Conservation (phyloP, 1,140 invertebrate genomes). For the Goniozus legneri region DNA sequence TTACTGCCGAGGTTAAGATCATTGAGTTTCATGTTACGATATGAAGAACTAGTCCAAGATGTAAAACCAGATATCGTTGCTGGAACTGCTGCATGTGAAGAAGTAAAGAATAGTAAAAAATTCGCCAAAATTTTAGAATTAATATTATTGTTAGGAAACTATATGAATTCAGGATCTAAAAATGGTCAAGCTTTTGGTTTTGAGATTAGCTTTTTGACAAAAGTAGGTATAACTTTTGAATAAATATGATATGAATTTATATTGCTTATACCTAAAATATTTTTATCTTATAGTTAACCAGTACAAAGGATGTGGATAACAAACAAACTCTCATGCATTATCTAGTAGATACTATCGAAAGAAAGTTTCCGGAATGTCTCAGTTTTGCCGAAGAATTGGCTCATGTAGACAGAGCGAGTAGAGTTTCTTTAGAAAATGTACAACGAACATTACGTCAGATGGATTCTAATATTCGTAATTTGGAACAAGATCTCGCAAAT, state of each 20-base stretch:
- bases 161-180: slow-evolving; percentile 90
- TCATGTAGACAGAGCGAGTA: slow-evolving; percentile 78
- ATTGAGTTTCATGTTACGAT: slow-evolving; percentile 85
- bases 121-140: slow-evolving; percentile 88
- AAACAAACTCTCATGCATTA: slow-evolving; percentile 92
- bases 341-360: slow-evolving; percentile 83
- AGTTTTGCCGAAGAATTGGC: slow-evolving; percentile 83
- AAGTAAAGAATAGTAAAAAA: slow-evolving; percentile 85
- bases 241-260: not conserved
- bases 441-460: slow-evolving; percentile 83
- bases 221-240: slow-evolving; percentile 59
- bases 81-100: slow-evolving; percentile 92
- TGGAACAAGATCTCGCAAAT: slow-evolving; percentile 86
- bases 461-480: slow-evolving; percentile 78
- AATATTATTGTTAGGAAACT: slow-evolving; percentile 88
- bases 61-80: slow-evolving; percentile 95
- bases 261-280: slow-evolving; percentile 4
- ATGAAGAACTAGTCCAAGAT: slow-evolving; percentile 79
- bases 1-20: slow-evolving; percentile 83
- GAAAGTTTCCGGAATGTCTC: slow-evolving; percentile 80
- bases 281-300: slow-evolving; percentile 65
- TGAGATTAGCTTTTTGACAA: slow-evolving; percentile 93
- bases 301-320: slow-evolving; percentile 92
- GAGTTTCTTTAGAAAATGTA: slow-evolving; percentile 82
- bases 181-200: slow-evolving; percentile 94